Conservation (phyloP, 2,888 invertebrate genomes). For the Melanostoma mellinum region DNA sequence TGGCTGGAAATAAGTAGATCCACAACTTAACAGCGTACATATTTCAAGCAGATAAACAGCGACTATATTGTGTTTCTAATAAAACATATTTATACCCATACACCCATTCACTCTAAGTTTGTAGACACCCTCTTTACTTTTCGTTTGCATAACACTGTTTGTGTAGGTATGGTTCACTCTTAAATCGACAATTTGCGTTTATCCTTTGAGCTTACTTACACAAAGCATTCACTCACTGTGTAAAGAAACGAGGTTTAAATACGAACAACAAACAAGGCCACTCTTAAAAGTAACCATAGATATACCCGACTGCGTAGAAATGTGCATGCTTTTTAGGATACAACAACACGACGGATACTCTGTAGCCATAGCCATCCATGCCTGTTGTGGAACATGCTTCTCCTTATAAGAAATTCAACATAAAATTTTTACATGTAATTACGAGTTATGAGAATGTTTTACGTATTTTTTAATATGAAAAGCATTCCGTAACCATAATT, state of each 20-base stretch:
- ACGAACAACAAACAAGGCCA: conserved; percentile 11
- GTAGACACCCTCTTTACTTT: too few species aligned
- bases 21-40: too few species aligned
- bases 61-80: too few species aligned
- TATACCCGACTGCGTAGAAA: neutral
- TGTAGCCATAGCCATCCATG: too few species aligned
- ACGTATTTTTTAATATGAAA: conserved; percentile 45
- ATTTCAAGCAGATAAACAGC: too few species aligned
- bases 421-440: conserved; percentile 44
- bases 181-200: conserved; percentile 36
- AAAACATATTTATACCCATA: too few species aligned
- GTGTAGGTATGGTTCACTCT: neutral
- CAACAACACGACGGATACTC: neutral
- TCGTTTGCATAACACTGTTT: too few species aligned
- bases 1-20: too few species aligned
- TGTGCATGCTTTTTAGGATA: neutral
- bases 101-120: too few species aligned
- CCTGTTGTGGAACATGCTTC: too few species aligned
- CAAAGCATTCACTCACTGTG: conserved; percentile 3
- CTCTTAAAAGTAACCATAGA: neutral
- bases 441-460: conserved; percentile 38
- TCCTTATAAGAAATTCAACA: conserved; percentile 8
- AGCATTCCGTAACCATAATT: conserved; percentile 14
- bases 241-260: neutral
- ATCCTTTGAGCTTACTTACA: conserved; percentile 42